Base-by-base conservation (phyloP, 2,888 invertebrate genomes). In the Cerceris rybyensis region DNA sequence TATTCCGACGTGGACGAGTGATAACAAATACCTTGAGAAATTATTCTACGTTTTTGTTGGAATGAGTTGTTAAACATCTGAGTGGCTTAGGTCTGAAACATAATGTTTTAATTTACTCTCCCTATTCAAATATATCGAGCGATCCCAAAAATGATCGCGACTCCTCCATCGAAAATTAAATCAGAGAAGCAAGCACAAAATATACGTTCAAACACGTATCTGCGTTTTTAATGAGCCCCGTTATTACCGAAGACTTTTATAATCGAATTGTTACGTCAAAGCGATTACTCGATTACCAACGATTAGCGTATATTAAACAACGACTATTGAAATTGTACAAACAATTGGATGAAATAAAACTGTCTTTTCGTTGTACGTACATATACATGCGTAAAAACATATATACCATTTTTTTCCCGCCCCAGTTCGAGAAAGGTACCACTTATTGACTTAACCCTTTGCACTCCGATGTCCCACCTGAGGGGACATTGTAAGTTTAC, bases 321-420 rank as follows among this genome's bases (percentile, higher is more conserved):
- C 16, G 50, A 42, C 49, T 43, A 52, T 16, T 17, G 17, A 16
- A 55, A 28, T 66, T 28, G 55, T 55, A 58, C 57, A n/a, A 43
- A 28, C 46, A 28, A 14, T 49, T 28, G 46, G 42, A 65, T 69
- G 50, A 11, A 70, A 69, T 77, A 65, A 64, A 75, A 69, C 41
- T 54, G 46, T 49, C 16, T 59, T 68, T 76, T 70, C 57, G 54
- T 74, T 28, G 28, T 28, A 28, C 28, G 4, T 28, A 28, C 28
- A 28, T 28, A 28, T 28, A 28, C 28, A 28, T 28, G 28, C 28
- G 28, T 28, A 28, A 28, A 4, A 28, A 28, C 28, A 28, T 28
- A 28, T 28, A 28, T 28, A 28, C 4, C n/a, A n/a, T n/a, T n/a
- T n/a, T n/a, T n/a, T n/a, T n/a, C n/a, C n/a, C n/a, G n/a, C n/a